These are phyloP conservation scores for Nowickia ferox DNA, from an alignment of 2,888 invertebrate species.

Conservation along the genomic window DNA sequence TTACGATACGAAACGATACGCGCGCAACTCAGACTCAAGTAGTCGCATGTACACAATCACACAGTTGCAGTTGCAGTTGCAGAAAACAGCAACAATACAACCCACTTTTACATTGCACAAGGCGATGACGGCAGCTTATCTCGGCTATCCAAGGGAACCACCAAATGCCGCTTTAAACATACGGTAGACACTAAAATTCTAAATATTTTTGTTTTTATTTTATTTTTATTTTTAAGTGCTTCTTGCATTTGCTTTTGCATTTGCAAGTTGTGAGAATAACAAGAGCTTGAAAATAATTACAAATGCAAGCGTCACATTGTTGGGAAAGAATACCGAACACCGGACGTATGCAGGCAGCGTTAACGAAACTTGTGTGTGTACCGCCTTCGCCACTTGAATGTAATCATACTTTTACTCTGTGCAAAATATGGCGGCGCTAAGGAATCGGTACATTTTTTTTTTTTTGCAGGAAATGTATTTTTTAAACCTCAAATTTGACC, in stretches of 20 bases:
- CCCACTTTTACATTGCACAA: conserved; percentile 44
- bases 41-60: conserved; percentile 71
- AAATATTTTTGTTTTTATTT: conserved; percentile 36
- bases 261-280: conserved; percentile 44
- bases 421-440: conserved; percentile 64
- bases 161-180: conserved; percentile 29
- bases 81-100: conserved; percentile 37
- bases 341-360: conserved; percentile 31
- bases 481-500: not conserved
- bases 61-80: conserved; percentile 82
- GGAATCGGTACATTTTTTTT: conserved; percentile 30
- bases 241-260: conserved; percentile 14
- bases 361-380: conserved; percentile 37
- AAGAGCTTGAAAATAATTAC: conserved; percentile 34
- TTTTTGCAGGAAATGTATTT: conserved; percentile 30
- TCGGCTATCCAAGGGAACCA: conserved; percentile 25
- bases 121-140: conserved; percentile 44
- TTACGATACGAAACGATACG: conserved; percentile 48
- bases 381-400: conserved; percentile 65
- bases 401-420: conserved; percentile 14
- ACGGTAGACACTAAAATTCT: conserved; percentile 50
- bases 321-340: conserved; percentile 30
- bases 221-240: not conserved
- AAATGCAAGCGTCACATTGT: conserved; percentile 24
- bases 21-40: conserved; percentile 27